Base-by-base conservation (phyloP, 2,888 invertebrate species). In the Cetonia aurata region DNA sequence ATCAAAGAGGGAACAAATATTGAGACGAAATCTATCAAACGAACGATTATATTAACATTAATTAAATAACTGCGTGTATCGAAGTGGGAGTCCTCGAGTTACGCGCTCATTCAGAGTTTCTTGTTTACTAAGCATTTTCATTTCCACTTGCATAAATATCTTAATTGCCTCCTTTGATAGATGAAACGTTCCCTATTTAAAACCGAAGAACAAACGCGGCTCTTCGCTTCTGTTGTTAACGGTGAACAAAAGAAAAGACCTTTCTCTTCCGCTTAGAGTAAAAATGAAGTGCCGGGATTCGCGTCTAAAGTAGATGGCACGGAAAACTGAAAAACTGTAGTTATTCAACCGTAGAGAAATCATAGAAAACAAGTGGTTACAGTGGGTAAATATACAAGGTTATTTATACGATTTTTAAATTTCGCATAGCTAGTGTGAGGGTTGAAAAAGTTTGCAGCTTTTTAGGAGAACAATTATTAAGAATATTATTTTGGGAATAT, bases 1-100 rank as follows among this genome's bases (percentile, higher is more conserved):
- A 65, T 50, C 71, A 70, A 67, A 66, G 60, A 70, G 33, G 59
- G 19, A 57, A 60, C 69, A 74, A 72, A 73, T 73, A 74, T 71
- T 66, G 72, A 72, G 71, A 71, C 72, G 71, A 73, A 69, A 73
- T 74, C 74, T 70, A 74, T 74, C 73, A 73, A 74, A 73, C 73
- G 71, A 71, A 71, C 67, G 73, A 67, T 56, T 31, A 71, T 70
- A 60, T 50, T 65, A 65, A 65, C 50, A 70, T 70, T 74, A 74
- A 73, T 73, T 74, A 73, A 73, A 74, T 74, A 72, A 73, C 73
- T 70, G 71, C 33, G 57, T 52, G n/a, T 50, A 65, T 37, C 50
- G 50, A 33, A 65, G 50, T 37, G 37, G 25, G 50, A 65, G 62
- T 12, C 50, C 37, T 60, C 46, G 44, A 31, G n/a, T 60, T 19